These are phyloP conservation scores for Epinotia bilunana DNA, from an alignment of 2,888 invertebrate species.

Conservation along the genomic window DNA sequence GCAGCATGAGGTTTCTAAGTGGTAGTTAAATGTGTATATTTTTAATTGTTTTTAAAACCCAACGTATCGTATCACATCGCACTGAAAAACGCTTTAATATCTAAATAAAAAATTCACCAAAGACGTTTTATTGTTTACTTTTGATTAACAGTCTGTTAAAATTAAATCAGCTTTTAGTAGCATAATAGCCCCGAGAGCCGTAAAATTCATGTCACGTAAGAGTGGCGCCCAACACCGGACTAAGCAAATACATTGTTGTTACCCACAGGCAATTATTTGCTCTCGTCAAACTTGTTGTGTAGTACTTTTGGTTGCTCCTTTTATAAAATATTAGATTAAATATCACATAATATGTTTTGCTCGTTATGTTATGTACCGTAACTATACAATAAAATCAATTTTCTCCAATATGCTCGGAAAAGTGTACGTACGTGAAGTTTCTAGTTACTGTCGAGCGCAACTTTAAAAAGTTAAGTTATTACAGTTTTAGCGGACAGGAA, in stretches of 20 bases:
- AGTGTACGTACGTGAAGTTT: no score
- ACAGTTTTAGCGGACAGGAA: no score
- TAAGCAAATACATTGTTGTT: constrained; percentile 54
- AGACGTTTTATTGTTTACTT: constrained; percentile 7
- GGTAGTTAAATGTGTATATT: no score
- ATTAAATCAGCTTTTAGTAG: constrained; percentile 44
- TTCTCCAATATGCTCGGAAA: no score
- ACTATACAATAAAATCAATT: not conserved
- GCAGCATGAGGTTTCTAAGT: not conserved
- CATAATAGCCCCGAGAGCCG: constrained; percentile 43
- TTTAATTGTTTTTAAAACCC: no score
- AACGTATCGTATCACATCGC: not conserved
- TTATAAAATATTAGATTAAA: constrained; percentile 5
- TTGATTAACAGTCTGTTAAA: constrained; percentile 18
- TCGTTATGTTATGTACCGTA: not conserved
- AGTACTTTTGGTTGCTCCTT: constrained; percentile 18
- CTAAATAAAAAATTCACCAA: not conserved
- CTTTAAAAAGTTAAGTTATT: no score
- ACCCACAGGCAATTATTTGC: constrained; percentile 54
- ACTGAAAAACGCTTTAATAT: not conserved
- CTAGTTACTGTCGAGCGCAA: no score
- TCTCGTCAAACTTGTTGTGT: constrained; percentile 47
- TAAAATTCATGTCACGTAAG: constrained; percentile 56
- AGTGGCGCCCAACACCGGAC: constrained; percentile 54
- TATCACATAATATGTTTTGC: not conserved